Evolutionary conservation across 2,888 invertebrate genomes (phyloP).

Genomic region (Acleris holmiana): DNA sequence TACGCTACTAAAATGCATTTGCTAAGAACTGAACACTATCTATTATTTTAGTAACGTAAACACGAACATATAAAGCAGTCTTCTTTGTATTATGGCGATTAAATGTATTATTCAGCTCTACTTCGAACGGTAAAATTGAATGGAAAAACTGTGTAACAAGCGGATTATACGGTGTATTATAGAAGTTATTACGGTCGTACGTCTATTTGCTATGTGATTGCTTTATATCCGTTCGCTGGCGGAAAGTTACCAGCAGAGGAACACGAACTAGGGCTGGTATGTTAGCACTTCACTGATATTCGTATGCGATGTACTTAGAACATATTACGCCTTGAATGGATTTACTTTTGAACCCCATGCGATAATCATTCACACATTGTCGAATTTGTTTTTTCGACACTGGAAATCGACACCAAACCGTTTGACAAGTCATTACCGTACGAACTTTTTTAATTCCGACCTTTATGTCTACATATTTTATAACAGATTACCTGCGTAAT

Average conservation of each 20-base stretch:
- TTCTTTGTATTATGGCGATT: slow-evolving; percentile 22
- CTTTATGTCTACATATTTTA: slow-evolving; percentile 16
- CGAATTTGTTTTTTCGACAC: not conserved
- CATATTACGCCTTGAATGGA: slow-evolving; percentile 3
- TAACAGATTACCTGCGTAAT: slow-evolving; percentile 20
- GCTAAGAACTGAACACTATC: not conserved
- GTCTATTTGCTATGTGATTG: slow-evolving; percentile 46
- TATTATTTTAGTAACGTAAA: slow-evolving; percentile 4
- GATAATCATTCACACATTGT: slow-evolving; percentile 2
- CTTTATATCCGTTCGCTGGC: slow-evolving; percentile 31
- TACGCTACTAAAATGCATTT: not conserved
- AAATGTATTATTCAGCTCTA: slow-evolving; percentile 33
- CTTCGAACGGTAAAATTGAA: slow-evolving; percentile 30
- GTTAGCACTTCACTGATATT: slow-evolving; percentile 31
- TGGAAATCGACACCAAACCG: not conserved
- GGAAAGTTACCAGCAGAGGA: slow-evolving; percentile 43
- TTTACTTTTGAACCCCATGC: not conserved
- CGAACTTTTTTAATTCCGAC: slow-evolving; percentile 17
- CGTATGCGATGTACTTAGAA: slow-evolving; percentile 17
- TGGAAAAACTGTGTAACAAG: slow-evolving; percentile 38
- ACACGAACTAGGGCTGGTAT: slow-evolving; percentile 42
- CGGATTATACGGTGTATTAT: slow-evolving; percentile 41
- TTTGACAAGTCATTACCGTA: slow-evolving; percentile 4
- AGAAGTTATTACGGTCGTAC: slow-evolving; percentile 41
- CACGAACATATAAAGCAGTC: slow-evolving; percentile 27